These are phyloP conservation scores for Hylia prasina DNA, from an alignment of 2,113 vertebrate genomes.

Conservation along the genomic window DNA sequence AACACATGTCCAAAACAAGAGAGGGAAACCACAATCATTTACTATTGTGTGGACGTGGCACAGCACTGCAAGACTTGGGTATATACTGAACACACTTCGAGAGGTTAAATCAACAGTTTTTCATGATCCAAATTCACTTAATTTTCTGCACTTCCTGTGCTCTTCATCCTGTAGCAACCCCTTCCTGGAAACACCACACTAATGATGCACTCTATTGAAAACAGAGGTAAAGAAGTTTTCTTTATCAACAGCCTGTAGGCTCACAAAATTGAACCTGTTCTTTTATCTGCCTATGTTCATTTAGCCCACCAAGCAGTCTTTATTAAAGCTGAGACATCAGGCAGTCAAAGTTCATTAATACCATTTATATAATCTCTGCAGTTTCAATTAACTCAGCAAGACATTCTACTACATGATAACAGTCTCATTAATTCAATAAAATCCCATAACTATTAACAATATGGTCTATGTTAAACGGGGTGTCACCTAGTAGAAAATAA, in stretches of 20 bases:
- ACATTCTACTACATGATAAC: constrained; percentile 85
- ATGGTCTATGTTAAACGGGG: constrained; percentile 86
- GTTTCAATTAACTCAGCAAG: constrained; percentile 88
- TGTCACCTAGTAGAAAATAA: constrained; percentile 86
- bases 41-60: background rate
- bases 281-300: constrained; percentile 85
- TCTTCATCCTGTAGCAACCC: background rate
- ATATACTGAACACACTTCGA: background rate
- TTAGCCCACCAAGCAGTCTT: constrained; percentile 87
- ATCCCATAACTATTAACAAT: constrained; percentile 88
- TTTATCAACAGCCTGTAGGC: constrained; percentile 81
- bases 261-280: constrained; percentile 82
- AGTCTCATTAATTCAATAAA: constrained; percentile 89
- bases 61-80: background rate
- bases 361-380: constrained; percentile 87
- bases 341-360: constrained; percentile 88
- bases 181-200: constrained; percentile 9
- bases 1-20: background rate
- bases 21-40: background rate
- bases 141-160: background rate
- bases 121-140: background rate
- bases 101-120: background rate
- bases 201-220: constrained; percentile 52
- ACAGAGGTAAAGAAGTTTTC: constrained; percentile 75
- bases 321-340: constrained; percentile 83